Base-by-base conservation (phyloP, 2,113 vertebrate species). In the Etheostoma spectabile region DNA sequence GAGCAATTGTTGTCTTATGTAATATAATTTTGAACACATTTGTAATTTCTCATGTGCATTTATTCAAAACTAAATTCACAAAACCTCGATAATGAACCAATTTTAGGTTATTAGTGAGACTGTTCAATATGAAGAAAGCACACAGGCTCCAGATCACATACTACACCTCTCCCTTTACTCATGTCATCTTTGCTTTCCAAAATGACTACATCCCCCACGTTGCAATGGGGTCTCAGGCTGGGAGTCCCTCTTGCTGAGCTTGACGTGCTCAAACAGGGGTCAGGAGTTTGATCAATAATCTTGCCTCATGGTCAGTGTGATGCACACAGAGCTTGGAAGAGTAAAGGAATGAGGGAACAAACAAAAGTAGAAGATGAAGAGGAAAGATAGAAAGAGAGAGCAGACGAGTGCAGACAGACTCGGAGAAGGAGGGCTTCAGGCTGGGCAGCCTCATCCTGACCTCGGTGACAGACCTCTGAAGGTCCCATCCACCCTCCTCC, bases 401-500 rank as follows among this genome's bases (percentile, higher is more conserved):
- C 13, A 67, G 69, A 42, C 3, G 35, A 14, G 16, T 16, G 1
- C 10, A 61, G 30, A 19, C 24, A 5, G 66, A 57, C 62, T 82
- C 35, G 24, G 65, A 49, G 74, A 38, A 30, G 14, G 19, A 80
- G 30, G 22, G 49, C 79, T 79, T 45, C 19, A 38, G 77, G 63
- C 79, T 33, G 73, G 56, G 81, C 84, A 59, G 60, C 52, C 65
- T 60, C 33, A 80, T 76, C 63, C 83, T 79, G 79, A 86, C 85
- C 85, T 79, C 82, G 0, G 81, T 74, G 78, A 88, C 91, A 77
- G 75, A 63, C 78, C 71, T 70, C 66, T 80, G 63, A 0, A 74
- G 86, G 75, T 82, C 67, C 46, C 74, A 52, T 77, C 53, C 57
- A 18, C 52, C 87, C 79, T 89, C 83, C 21, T 38, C 8, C 57